Evolutionary conservation across 2,888 invertebrate species (phyloP), one percentile per base, ranked within the genome.

Genomic region (Creontiades dilutus): DNA sequence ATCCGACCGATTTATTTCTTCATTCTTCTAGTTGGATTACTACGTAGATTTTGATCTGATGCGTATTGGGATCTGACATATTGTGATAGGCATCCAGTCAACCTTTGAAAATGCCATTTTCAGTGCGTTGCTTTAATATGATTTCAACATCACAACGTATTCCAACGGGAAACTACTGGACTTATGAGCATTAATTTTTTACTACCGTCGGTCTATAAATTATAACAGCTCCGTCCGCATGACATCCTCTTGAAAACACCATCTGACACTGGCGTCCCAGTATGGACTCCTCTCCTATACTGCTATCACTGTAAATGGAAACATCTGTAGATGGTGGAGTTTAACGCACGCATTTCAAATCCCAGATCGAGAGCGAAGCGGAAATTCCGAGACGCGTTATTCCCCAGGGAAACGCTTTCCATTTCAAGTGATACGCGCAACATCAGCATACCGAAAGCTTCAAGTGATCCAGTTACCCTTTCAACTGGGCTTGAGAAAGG

Each of bases 381-480:
- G 57, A 57, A 57, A 57, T 57, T 16, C 57, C 57, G 5, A 37
- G 7, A 1, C 16, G 0, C 37, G 76, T 76, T 28, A 76, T 76
- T 76, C 76, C 76, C 76, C 11, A 76, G 76, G 76, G 76, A 76
- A 76, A 76, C 27, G 28, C 76, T 76, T 76, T 76, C 76, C 76
- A 76, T 76, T 76, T 76, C 37, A 76, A 27, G 76, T 27, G 76
- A 76, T 75, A 4, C 75, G 75, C 12, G 13, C n/a, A 75, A 12
- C 75, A 28, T 76, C 76, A 76, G 27, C 76, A 37, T 76, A 27
- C 76, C 76, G 37, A 76, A 14, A 27, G 28, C 27, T 76, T 76
- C 76, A 76, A 76, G 76, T 76, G 76, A 76, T 76, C 76, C 76
- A 76, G 19, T 76, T 27, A 76, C 57, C 57, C 57, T 57, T 57